Conservation (phyloP, 92 coral and sea anemone genomes). For the Zoanthus sociatus region DNA sequence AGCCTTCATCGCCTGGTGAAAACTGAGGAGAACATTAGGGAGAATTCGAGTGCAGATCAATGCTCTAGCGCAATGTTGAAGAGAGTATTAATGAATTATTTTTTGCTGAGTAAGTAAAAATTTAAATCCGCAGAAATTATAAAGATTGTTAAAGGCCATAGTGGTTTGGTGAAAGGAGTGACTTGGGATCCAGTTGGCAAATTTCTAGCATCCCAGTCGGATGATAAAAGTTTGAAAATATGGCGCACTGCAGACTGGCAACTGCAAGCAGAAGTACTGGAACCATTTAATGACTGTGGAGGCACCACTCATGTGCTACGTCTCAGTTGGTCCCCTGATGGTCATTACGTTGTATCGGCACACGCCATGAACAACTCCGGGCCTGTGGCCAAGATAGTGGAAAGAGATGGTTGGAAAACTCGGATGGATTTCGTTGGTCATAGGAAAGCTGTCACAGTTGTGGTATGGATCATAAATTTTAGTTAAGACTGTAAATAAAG, state of each 20-base stretch:
- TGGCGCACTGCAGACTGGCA: slow-evolving; percentile 99
- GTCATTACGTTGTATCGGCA: slow-evolving; percentile 97
- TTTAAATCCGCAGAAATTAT: slow-evolving; percentile 68
- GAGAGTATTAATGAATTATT: no score
- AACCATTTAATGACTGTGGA: slow-evolving; percentile 94
- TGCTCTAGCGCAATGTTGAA: no score
- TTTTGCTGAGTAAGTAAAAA: no score
- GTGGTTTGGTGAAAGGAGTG: slow-evolving; percentile 96
- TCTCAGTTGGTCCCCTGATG: slow-evolving; percentile 97
- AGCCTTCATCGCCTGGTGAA: background rate
- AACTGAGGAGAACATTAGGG: background rate
- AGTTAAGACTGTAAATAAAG: background rate
- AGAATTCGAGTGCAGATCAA: no score
- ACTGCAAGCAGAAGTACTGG: slow-evolving; percentile 83
- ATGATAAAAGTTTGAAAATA: slow-evolving; percentile 84
- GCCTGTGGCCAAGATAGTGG: slow-evolving; percentile 97
- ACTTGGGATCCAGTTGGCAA: slow-evolving; percentile 99
- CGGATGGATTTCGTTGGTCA: slow-evolving; percentile 99
- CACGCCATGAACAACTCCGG: slow-evolving; percentile 99
- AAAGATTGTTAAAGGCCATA: slow-evolving; percentile 84
- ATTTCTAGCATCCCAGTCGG: slow-evolving; percentile 95
- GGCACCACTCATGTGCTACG: slow-evolving; percentile 97
- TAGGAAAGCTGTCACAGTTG: slow-evolving; percentile 95
- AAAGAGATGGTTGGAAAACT: slow-evolving; percentile 97
- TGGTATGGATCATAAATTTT: slow-evolving; percentile 58